phyloP scores from a whole-genome alignment of 2,797 vertebrate species.

The Allenopithecus nigroviridis region DNA sequence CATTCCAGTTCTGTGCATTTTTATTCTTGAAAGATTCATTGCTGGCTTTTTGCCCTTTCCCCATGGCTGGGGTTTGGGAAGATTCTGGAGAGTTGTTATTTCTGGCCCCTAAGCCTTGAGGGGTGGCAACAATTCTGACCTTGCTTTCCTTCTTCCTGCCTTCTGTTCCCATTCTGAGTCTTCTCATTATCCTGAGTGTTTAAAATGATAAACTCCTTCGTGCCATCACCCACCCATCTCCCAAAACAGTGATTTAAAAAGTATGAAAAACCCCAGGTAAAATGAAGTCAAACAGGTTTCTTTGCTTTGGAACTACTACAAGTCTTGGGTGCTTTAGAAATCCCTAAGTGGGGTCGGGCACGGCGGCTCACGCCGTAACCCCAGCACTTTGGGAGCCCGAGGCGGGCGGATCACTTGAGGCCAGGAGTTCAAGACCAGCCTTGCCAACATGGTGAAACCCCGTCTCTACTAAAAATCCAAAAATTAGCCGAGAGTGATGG shows the following conservation, averaged over 20 bases:
- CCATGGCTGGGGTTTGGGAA: not conserved
- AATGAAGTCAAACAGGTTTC: not conserved
- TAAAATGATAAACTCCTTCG: not conserved
- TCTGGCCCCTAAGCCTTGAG: not conserved
- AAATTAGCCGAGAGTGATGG: no score
- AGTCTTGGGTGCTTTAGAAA: not conserved
- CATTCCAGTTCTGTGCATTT: not conserved
- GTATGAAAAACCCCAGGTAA: not conserved
- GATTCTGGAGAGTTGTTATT: not conserved
- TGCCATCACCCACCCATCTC: not conserved
- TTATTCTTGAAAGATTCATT: not conserved
- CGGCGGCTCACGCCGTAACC: no score
- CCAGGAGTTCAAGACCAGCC: no score
- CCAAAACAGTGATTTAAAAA: not conserved
- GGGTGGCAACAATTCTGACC: not conserved
- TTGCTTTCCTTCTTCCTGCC: not conserved
- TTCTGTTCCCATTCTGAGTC: not conserved
- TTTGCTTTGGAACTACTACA: not conserved
- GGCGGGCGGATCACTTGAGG: no score
- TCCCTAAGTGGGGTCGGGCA: not conserved
- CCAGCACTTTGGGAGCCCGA: no score
- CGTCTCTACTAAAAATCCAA: no score
- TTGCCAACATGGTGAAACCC: no score
- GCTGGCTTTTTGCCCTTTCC: not conserved
- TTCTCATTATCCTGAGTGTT: not conserved